Base-by-base conservation (phyloP, 1,140 invertebrate genomes). In the Cardiocondyla obscurior region DNA sequence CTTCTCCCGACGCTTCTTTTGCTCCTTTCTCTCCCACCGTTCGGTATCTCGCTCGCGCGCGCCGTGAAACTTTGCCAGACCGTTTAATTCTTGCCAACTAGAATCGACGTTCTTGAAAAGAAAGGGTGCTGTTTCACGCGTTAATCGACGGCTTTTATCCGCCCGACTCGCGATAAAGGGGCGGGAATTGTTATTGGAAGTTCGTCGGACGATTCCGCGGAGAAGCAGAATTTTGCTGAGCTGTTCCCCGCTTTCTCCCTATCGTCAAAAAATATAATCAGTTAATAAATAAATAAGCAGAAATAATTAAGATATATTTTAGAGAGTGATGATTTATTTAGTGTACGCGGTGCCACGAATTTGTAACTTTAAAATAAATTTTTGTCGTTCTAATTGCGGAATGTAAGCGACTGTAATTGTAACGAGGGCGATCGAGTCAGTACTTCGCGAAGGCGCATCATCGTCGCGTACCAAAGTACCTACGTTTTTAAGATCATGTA, bases 1-100 rank as follows among this genome's bases (percentile, higher is more conserved):
- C n/a, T n/a, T n/a, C n/a, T n/a, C n/a, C n/a, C 30, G 72, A 14
- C 33, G 64, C 76, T 85, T 67, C 74, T 85, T 69, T 70, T 58
- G 51, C 72, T 84, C 81, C 30, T 64, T 81, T 70, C 57, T 55
- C 44, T 65, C 51, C 46, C 7, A 44, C 25, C 46, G 55, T 65
- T 42, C 36, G 65, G 42, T 76, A 42, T 53, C 42, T 28, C 12
- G 70, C 57, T 53, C 22, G 55, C 81, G 51, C 72, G 33, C 36
- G 30, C 30, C 10, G 19, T 42, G 36, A 12, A 74, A 74, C 57
- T 82, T 74, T 79, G 51, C 44, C 49, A 19, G 58, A 28, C 44
- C 74, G 74, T 77, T 77, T 77, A 51, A 77, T 77, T 77, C 74
- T 65, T 53, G 33, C 62, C 74, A 39, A 67, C 62, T 67, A 67